Evolutionary conservation across 2,888 invertebrate genomes (phyloP), one percentile per base, ranked within the genome.

Genomic region (Phlogophora meticulosa): DNA sequence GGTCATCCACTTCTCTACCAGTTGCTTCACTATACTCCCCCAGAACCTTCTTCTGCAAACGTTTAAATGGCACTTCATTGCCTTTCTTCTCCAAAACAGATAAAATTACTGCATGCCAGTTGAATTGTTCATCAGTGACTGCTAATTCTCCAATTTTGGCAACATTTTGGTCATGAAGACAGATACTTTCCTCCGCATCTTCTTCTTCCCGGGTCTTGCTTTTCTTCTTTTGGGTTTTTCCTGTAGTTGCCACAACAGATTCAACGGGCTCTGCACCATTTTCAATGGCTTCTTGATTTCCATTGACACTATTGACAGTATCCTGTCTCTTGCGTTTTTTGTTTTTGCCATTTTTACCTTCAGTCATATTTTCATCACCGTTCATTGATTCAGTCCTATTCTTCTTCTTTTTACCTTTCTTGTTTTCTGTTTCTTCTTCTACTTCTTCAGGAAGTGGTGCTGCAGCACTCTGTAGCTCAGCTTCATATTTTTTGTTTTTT

Each of bases 41-140:
- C 1, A 97, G 86, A 9, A 98, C 97, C 92, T 98, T 98, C 87
- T 97, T 98, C 82, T 97, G 97, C 20, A 98, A 91, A 83, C 97
- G 97, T 85, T 97, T 97, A 63, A 97, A 88, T 0, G 97, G 96
- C 48, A 98, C 94, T 83, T 97, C 97, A 77, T 97, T 96, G 7
- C 96, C 96, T 83, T 94, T 94, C 55, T 95, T 93, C 70, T 94
- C 85, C 61, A 97, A 87, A 52, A 96, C 92, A 3, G 95, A 92
- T 64, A 94, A 80, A 17, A 96, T 96, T 4, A 94, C 92, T 9
- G 90, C 91, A 80, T 95, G 94, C 96, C 96, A 96, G 69, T 96
- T 90, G 65, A 96, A 96, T 76, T 92, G 94, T 0, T 92, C 94
- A 63, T 76, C 82, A 56, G 83, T 89, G 72, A 88, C 80, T 9